Evolutionary conservation across 2,113 vertebrate species (phyloP).

Genomic region (Penelope pileata): DNA sequence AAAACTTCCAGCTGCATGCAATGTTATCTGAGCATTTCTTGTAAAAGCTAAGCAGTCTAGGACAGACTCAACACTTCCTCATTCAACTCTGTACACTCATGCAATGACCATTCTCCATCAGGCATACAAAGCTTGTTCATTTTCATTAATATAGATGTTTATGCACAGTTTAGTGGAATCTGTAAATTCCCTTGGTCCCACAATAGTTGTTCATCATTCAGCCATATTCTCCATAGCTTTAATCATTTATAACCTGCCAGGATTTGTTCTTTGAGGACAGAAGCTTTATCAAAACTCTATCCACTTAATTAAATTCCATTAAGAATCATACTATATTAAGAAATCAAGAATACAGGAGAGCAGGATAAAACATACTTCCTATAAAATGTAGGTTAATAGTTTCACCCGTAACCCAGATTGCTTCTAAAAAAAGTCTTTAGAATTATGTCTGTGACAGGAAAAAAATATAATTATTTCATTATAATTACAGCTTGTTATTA

Average conservation of each 20-base stretch:
- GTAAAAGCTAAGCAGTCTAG: not conserved
- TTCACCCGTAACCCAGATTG: not conserved
- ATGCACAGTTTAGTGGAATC: not conserved
- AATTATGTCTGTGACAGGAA: not conserved
- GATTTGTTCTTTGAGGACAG: not conserved
- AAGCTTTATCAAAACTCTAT: not conserved
- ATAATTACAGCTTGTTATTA: not conserved
- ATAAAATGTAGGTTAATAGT: not conserved
- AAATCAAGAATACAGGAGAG: not conserved
- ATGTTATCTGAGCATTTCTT: not conserved
- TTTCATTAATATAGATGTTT: not conserved
- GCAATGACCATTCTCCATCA: not conserved
- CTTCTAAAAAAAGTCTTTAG: not conserved
- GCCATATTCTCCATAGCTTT: not conserved
- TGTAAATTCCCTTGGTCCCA: not conserved
- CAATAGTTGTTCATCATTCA: not conserved
- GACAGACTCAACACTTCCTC: not conserved
- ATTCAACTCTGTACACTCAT: not conserved
- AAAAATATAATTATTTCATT: not conserved
- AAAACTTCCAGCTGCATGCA: not conserved
- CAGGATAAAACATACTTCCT: not conserved
- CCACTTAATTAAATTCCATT: not conserved
- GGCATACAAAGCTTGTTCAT: not conserved
- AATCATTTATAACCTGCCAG: not conserved
- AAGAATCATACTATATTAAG: not conserved